phyloP scores from a whole-genome alignment of 2,888 invertebrate genomes.

The Caenorhabditis plicata region DNA sequence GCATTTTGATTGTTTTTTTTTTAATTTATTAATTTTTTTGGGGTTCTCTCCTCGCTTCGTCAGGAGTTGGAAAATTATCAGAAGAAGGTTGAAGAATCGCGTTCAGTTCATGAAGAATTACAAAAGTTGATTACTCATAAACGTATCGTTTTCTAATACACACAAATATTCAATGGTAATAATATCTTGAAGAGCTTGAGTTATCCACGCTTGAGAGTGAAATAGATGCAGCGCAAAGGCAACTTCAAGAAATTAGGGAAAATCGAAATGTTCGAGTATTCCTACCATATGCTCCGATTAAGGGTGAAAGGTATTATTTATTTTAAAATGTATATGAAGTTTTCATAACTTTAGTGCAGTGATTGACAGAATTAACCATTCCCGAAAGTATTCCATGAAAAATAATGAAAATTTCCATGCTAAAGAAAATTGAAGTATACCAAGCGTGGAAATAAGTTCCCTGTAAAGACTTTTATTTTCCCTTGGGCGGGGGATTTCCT shows the following conservation, averaged over 20 bases:
- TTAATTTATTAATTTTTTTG: constrained; percentile 1
- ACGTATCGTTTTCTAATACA: constrained; percentile 28
- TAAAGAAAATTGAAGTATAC: no score
- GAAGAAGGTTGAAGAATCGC: constrained; percentile 45
- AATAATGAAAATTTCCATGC: no score
- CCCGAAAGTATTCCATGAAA: no score
- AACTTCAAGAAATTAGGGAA: constrained; percentile 31
- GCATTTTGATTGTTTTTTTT: not conserved
- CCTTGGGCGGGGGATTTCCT: no score
- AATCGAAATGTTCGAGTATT: constrained; percentile 54
- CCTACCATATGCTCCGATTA: constrained; percentile 38
- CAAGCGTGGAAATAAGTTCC: no score
- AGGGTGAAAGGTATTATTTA: not conserved
- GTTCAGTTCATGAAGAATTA: constrained; percentile 42
- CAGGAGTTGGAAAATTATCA: constrained; percentile 43
- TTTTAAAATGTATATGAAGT: not conserved
- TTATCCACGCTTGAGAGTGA: constrained; percentile 42
- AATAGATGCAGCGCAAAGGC: constrained; percentile 46
- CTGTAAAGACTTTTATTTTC: no score
- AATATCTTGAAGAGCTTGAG: constrained; percentile 45
- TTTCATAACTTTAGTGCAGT: no score
- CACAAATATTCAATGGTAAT: not conserved
- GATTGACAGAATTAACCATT: no score
- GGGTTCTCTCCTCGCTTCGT: constrained; percentile 45
- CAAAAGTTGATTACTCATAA: constrained; percentile 49